Evolutionary conservation across 2,113 vertebrate species (phyloP), one percentile per base, ranked within the genome.

Genomic region (Rhadina sibilatrix): DNA sequence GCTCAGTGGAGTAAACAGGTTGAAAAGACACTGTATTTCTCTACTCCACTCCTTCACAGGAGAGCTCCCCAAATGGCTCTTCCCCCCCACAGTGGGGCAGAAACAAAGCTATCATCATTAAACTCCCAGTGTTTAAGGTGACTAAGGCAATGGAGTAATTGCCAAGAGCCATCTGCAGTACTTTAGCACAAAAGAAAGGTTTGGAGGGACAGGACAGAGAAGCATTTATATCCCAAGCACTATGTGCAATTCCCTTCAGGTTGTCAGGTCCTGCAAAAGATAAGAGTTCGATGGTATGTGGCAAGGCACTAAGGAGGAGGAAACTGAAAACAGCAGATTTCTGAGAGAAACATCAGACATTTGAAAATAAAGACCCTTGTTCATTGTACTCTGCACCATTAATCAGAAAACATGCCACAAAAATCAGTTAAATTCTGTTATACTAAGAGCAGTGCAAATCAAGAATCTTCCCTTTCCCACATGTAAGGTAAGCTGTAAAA

Each of bases 61-160:
- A 75, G 7, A 47, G 49, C 7, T 83, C 18, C 31, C 35, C 10
- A 15, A 66, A 49, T 1, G 2, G 15, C 52, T 54, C 50, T 33
- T 46, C 2, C 20, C 19, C 3, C 1, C 9, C n/a, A 11, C 6
- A 46, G 24, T 2, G 19, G 8, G 17, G 8, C 31, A 60, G 76
- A 91, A 75, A 5, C 30, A 70, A 83, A 84, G 44, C 38, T 37
- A 53, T 7, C 12, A 9, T 11, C 12, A 60, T 15, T 37, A 57
- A 85, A 88, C 50, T 74, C 30, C 21, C 16, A 37, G n/a, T 28
- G 33, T 44, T 60, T 83, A 61, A 84, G 3, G 18, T 47, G 31
- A 52, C 30, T 49, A 49, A 54, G 74, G 54, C 50, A 87, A 79
- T 1, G 3, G 31, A 92, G 3, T 28, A 75, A 84, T 18, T 40